A percentile compares a stretch with the other conserved stretches of the same genome.
These are phyloP conservation scores for honey bee (Apis mellifera) DNA, from an alignment of 1,140 invertebrate genomes.

Conservation along the genomic window Amel_HAv3.1 CM009941.2:8759001-8759500, in stretches of 20 bases:
- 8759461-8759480: not conserved
- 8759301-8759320: not conserved
- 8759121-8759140: not conserved
- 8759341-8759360: too few species aligned
- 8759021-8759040: not conserved
- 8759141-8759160: not conserved
- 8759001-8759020: conserved; percentile 1
- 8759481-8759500: not conserved
- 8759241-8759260: too few species aligned
- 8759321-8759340: not conserved
- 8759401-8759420: conserved; percentile 21
- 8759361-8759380: not conserved
- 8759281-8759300: not conserved
- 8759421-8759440: conserved; percentile 1
- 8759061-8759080: not conserved
- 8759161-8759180: not conserved
- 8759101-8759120: not conserved
- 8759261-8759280: too few species aligned
- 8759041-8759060: not conserved
- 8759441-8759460: not conserved
- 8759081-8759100: not conserved
- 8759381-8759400: not conserved
- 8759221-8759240: not conserved
- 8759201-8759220: not conserved
- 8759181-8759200: not conserved